Base-by-base conservation (phyloP, 2,888 invertebrate species). In the Asteroscopus sphinx region DNA sequence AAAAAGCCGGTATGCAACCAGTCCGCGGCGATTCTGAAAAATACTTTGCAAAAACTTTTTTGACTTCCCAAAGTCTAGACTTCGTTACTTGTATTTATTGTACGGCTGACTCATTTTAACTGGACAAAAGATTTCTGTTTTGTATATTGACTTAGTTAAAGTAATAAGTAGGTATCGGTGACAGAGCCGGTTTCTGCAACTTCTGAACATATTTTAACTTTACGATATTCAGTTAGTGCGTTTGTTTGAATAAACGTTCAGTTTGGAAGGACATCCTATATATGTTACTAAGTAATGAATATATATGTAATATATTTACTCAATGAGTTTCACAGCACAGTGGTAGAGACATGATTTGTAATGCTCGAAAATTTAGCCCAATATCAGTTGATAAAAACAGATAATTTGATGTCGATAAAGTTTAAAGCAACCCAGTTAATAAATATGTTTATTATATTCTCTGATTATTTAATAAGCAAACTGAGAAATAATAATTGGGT, bases 1-100 rank as follows among this genome's bases (percentile, higher is more conserved):
- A 57, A 51, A 64, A 68, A 57, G 44, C 40, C 62, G 52, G 52
- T 37, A 13, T 4, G 5, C 30, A 57, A 56, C 61, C 35, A 46
- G 62, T 59, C 37, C 46, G 44, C 60, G 56, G 58, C 54, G 59
- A 49, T 63, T 68, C 71, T 76, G 75, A 79, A 79, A 79, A 73
- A 67, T 73, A 73, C 54, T 68, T 77, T 56, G 72, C 72, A 66
- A 73, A 71, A 80, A 73, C 68, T 79, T 82, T 67, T 81, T 73
- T 63, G 68, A 73, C 36, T 68, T 65, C 46, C 44, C 64, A 26
- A 55, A 41, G 65, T 59, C 69, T 66, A 68, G 67, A 40, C 42
- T 48, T 49, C 15, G 39, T 68, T 67, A n/a, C n/a, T 63, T 61
- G 35, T 68, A 59, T 64, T 76, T 63, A 52, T 62, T 62, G 44